Conservation (phyloP, 2,797 vertebrate genomes). For the Galaxias olidus region DNA sequence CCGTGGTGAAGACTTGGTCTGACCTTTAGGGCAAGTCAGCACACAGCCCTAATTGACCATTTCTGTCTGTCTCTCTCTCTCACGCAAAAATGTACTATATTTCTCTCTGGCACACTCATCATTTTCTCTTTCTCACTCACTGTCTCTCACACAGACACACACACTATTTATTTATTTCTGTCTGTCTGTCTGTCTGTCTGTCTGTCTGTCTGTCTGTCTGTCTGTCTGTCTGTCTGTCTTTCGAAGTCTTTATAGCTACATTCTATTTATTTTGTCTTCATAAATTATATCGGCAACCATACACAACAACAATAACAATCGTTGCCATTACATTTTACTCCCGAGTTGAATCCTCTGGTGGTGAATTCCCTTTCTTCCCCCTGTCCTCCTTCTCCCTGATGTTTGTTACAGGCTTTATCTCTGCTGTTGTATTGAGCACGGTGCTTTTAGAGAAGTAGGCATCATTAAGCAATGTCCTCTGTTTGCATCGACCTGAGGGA, state of each 20-base stretch:
- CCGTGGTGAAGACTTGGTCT: slow-evolving; percentile 54
- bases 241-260: no score
- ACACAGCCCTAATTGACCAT: slow-evolving; percentile 54
- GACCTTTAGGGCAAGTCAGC: slow-evolving; percentile 69
- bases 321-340: neutral
- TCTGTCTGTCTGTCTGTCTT: slow-evolving; percentile 14
- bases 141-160: neutral
- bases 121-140: neutral
- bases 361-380: slow-evolving; percentile 30
- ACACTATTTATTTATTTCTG: neutral
- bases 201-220: slow-evolving; percentile 18
- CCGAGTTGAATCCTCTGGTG: slow-evolving; percentile 11
- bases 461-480: slow-evolving; percentile 72
- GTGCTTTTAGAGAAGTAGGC: slow-evolving; percentile 61
- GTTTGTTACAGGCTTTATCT: slow-evolving; percentile 40
- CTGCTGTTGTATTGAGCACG: slow-evolving; percentile 39
- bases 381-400: slow-evolving; percentile 15
- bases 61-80: slow-evolving; percentile 30
- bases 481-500: slow-evolving; percentile 68
- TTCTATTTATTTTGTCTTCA: no score
- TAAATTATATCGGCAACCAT: no score
- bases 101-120: slow-evolving; percentile 5
- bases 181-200: slow-evolving; percentile 8
- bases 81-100: neutral
- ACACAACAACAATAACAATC: no score